These are phyloP conservation scores for Anticlea derivata DNA, from an alignment of 2,888 invertebrate species.

Conservation along the genomic window DNA sequence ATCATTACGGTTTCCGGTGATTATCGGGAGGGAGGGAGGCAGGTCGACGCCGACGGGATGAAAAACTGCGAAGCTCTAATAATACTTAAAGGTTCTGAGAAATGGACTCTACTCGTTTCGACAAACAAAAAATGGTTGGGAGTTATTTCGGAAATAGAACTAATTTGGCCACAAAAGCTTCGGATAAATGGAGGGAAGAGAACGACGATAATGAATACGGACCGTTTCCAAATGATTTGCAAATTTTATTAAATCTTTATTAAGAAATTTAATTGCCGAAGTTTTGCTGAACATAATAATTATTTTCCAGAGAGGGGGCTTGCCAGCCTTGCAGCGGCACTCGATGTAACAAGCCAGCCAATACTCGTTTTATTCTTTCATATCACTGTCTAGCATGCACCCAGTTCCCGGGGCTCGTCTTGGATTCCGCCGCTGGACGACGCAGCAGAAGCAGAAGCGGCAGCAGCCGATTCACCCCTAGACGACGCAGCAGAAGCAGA, in stretches of 20 bases:
- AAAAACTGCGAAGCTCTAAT: constrained; percentile 32
- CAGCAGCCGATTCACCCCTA: no score
- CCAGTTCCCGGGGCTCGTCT: no score
- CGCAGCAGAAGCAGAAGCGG: no score
- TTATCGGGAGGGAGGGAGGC: constrained; percentile 40
- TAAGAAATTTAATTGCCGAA: constrained; percentile 10
- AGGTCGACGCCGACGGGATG: no score
- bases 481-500: no score
- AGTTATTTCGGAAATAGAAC: constrained; percentile 39
- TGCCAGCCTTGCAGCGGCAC: constrained; percentile 35
- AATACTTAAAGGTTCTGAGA: constrained; percentile 46
- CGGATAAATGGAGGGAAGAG: constrained; percentile 10
- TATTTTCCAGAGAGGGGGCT: constrained; percentile 10
- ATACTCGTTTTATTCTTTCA: constrained; percentile 47
- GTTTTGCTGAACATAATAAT: neutral
- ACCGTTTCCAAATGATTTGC: constrained; percentile 14
- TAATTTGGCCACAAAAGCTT: constrained; percentile 36
- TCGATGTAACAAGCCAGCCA: constrained; percentile 42
- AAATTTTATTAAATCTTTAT: constrained; percentile 14
- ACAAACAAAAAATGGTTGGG: constrained; percentile 37
- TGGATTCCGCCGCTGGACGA: no score
- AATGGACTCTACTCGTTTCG: constrained; percentile 43
- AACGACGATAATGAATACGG: constrained; percentile 17
- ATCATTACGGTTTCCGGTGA: constrained; percentile 50
- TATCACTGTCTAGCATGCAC: no score